Conservation (phyloP, 1,140 invertebrate genomes). For the Melipona quadrifasciata region DNA sequence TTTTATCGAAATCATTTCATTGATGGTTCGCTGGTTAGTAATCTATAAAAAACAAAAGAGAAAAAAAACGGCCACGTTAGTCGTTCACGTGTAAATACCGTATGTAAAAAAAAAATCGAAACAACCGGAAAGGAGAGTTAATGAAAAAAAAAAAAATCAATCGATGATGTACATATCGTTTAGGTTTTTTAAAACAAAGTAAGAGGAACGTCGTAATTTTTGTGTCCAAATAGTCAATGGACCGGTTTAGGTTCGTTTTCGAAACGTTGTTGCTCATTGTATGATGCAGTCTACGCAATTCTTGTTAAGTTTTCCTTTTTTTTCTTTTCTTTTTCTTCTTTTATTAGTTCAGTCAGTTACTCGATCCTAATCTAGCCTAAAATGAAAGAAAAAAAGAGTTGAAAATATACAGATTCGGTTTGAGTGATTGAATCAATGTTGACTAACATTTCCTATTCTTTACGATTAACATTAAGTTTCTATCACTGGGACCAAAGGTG, state of each 20-base stretch:
- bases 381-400: background rate
- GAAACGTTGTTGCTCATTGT: constrained; percentile 70
- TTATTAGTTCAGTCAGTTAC: constrained; percentile 46
- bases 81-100: constrained; percentile 56
- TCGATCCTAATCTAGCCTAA: constrained; percentile 46
- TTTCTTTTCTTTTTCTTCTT: constrained; percentile 3
- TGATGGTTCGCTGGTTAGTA: background rate
- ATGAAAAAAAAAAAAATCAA: constrained; percentile 14
- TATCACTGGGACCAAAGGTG: constrained; percentile 81
- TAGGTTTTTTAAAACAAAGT: constrained; percentile 14
- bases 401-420: constrained; percentile 52
- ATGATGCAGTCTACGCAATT: constrained; percentile 32
- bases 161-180: constrained; percentile 53
- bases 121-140: background rate
- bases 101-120: constrained; percentile 53
- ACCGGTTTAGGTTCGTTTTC: background rate
- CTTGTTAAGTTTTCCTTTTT: constrained; percentile 58
- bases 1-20: background rate
- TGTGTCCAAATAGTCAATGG: constrained; percentile 60
- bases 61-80: constrained; percentile 1
- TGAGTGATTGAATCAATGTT: constrained; percentile 53
- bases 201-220: constrained; percentile 15
- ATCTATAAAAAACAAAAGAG: background rate
- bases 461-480: constrained; percentile 74
- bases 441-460: constrained; percentile 71